Evolutionary conservation across 1,140 invertebrate species (phyloP).

Genomic region (Drosophila pectinifera): DNA sequence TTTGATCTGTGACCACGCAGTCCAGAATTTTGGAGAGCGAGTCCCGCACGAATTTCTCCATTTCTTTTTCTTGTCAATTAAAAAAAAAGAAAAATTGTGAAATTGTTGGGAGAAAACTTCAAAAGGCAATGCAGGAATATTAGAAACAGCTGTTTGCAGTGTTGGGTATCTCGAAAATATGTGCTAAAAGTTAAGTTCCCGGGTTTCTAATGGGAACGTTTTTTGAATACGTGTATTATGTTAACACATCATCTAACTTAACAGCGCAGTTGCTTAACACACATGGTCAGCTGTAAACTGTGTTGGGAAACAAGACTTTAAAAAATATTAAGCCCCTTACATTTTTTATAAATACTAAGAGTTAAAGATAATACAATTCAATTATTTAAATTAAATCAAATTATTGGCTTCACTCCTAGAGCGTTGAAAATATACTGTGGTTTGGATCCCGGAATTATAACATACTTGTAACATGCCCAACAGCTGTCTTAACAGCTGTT

Average conservation of each 20-base stretch:
- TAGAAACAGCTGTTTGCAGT: slow-evolving; percentile 28
- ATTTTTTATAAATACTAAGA: no score
- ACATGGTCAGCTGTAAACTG: neutral
- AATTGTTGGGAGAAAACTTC: slow-evolving; percentile 18
- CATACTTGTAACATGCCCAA: neutral
- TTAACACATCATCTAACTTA: neutral
- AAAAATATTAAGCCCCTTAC: neutral
- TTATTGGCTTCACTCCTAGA: no score
- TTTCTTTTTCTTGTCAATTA: neutral
- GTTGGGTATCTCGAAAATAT: slow-evolving; percentile 23
- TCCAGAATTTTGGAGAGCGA: slow-evolving; percentile 86
- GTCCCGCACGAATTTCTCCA: slow-evolving; percentile 80
- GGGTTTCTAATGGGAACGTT: neutral
- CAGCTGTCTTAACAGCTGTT: slow-evolving; percentile 2
- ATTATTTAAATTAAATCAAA: no score
- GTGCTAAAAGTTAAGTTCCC: slow-evolving; percentile 17
- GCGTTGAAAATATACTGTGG: no score
- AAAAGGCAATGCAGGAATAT: slow-evolving; percentile 18
- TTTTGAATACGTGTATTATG: neutral
- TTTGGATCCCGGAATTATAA: no score
- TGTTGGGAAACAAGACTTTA: no score
- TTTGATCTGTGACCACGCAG: slow-evolving; percentile 88
- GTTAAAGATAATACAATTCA: no score
- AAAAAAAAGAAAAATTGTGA: slow-evolving; percentile 5
- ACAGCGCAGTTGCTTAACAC: no score